Base-by-base conservation (phyloP, 2,113 vertebrate species). In the Zeus faber region DNA sequence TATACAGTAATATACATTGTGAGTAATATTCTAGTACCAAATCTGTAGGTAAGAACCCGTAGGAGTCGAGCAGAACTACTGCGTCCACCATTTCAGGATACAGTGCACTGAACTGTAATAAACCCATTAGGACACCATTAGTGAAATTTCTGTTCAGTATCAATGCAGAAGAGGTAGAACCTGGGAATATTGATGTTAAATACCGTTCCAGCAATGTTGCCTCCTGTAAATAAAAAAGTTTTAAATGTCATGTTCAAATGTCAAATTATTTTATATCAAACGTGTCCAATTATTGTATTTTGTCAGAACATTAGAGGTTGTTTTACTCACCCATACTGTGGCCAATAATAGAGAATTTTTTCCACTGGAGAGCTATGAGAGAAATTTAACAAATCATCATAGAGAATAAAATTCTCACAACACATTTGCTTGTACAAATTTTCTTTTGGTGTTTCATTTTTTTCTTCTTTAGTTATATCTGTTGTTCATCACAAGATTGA, bases 301-400 rank as follows among this genome's bases (percentile, higher is more conserved):
- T 14, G 35, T 47, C 37, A 5, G 26, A 41, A 22, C 16, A 24
- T 29, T 51, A 33, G 20, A 11, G 35, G n/a, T 44, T 57, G 23
- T 44, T 27, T 17, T 39, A 72, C 93, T 96, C 87, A 98, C 94
- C 95, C 83, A 97, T 94, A 71, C 96, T 98, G 86, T 97, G 96
- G 67, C 89, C 91, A 53, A 97, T 70, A 64, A 98, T 80, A 41
- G 91, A 91, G 75, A 96, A 94, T 9, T 33, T 89, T 49, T 71
- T 91, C 95, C 92, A 95, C 49, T 91, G 88, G 72, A 97, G 88
- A 67, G 90, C 96, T 97, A 89, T 58, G 85, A 87, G 56, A 89
- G 25, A 82, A 46, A 85, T 26, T 77, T 78, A 79, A 75, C 67
- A 84, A 66, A 79, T 74, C 72, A 77, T 81, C 58, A 86, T 60